These are phyloP conservation scores for Rhabdornis inornatus DNA, from an alignment of 2,113 vertebrate genomes.

Conservation along the genomic window DNA sequence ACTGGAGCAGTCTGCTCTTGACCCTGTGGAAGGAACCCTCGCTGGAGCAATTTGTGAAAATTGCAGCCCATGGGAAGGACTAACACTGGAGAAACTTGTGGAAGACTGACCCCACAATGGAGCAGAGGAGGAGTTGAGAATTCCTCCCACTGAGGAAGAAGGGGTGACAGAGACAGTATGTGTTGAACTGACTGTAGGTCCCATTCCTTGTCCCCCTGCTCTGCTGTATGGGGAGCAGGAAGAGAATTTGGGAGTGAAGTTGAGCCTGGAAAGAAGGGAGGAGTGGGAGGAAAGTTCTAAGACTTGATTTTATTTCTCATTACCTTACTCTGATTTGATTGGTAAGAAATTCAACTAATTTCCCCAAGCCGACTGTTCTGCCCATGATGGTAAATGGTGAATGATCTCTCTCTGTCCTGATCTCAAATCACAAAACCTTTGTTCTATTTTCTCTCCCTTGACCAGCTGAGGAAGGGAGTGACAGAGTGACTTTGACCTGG, in stretches of 20 bases:
- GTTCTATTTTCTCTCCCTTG: neutral
- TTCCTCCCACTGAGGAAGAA: neutral
- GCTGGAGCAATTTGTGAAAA: neutral
- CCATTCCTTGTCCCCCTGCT: accelerated
- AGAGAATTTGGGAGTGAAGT: neutral
- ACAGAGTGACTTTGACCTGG: neutral
- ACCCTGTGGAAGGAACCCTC: accelerated
- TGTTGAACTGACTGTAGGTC: neutral
- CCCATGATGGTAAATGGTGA: neutral
- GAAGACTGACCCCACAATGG: no score
- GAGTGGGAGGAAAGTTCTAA: neutral
- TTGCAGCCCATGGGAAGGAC: neutral
- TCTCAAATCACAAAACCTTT: neutral
- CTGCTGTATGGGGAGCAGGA: neutral
- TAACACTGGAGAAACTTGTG: accelerated
- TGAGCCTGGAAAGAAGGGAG: neutral
- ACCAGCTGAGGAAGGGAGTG: neutral
- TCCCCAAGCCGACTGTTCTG: neutral
- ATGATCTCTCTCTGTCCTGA: neutral
- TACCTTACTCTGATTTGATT: neutral
- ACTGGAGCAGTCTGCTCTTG: neutral
- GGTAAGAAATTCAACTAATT: neutral
- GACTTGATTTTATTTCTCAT: neutral
- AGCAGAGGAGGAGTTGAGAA: neutral
- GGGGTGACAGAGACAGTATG: accelerated